Conservation (phyloP, 2,113 vertebrate species). For the Alethe castanea region DNA sequence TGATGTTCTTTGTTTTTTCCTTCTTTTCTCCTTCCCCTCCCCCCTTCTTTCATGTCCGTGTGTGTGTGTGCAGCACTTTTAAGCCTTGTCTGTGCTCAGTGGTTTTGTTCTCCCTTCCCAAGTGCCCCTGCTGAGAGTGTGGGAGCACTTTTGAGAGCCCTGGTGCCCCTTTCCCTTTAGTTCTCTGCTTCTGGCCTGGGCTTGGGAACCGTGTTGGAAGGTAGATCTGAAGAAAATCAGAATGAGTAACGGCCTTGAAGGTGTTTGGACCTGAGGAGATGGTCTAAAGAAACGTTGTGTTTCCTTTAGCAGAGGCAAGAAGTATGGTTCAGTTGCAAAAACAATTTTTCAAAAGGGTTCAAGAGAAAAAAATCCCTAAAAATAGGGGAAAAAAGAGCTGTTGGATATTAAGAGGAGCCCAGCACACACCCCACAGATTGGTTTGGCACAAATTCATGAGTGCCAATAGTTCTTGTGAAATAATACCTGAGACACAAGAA, state of each 20-base stretch:
- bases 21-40: not conserved
- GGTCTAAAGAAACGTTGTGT: not conserved
- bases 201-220: conserved; percentile 66
- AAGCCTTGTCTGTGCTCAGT: conserved; percentile 44
- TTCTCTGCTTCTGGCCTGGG: conserved; percentile 26
- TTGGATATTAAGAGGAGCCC: not conserved
- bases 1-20: conserved; percentile 58
- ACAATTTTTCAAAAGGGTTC: not conserved
- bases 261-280: conserved; percentile 23
- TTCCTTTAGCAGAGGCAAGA: conserved; percentile 63
- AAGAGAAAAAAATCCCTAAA: too few relatives aligned
- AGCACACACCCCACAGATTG: rapidly evolving
- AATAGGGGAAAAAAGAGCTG: not conserved
- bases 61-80: conserved; percentile 61
- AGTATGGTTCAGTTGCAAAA: conserved; percentile 42
- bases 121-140: not conserved
- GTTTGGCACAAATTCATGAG: not conserved
- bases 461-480: not conserved
- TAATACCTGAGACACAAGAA: not conserved
- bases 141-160: not conserved
- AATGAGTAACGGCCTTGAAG: not conserved
- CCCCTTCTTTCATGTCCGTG: conserved; percentile 20
- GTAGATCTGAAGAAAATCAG: conserved; percentile 24
- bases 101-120: conserved; percentile 21
- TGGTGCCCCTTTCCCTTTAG: not conserved